phyloP scores from a whole-genome alignment of 2,113 vertebrate species.

The Columbina picui region DNA sequence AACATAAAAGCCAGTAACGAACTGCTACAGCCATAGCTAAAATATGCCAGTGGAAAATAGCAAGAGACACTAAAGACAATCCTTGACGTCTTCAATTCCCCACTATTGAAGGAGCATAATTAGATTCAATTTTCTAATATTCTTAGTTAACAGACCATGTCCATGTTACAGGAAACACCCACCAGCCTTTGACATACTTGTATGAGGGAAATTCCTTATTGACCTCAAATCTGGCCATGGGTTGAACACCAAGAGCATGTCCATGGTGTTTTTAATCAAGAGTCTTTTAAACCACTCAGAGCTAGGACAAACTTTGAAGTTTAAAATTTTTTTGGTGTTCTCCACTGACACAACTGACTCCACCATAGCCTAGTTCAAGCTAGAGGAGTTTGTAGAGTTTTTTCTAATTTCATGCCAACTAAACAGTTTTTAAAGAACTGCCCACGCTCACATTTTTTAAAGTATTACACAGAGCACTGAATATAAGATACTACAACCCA shows the following conservation, averaged over 20 bases:
- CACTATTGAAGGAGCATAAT: not conserved
- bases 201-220: not conserved
- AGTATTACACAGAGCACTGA: not conserved
- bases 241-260: not conserved
- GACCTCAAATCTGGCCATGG: not conserved
- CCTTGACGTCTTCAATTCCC: not conserved
- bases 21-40: not conserved
- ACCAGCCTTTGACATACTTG: not conserved
- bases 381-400: not conserved
- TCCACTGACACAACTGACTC: not conserved
- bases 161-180: not conserved
- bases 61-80: not conserved
- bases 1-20: not conserved
- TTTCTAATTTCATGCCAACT: not conserved
- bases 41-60: not conserved
- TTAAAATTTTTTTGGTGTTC: not conserved
- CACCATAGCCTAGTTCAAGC: not conserved
- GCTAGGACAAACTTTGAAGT: not conserved
- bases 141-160: not conserved
- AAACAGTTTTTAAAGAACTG: not conserved
- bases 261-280: not conserved
- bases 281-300: not conserved
- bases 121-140: constrained; percentile 5
- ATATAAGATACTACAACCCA: not conserved
- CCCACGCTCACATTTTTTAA: not conserved